A percentile compares a stretch with the other conserved stretches of the same genome.
Conservation (phyloP, 1,140 invertebrate genomes). For the Zaprionus ghesquierei region DNA sequence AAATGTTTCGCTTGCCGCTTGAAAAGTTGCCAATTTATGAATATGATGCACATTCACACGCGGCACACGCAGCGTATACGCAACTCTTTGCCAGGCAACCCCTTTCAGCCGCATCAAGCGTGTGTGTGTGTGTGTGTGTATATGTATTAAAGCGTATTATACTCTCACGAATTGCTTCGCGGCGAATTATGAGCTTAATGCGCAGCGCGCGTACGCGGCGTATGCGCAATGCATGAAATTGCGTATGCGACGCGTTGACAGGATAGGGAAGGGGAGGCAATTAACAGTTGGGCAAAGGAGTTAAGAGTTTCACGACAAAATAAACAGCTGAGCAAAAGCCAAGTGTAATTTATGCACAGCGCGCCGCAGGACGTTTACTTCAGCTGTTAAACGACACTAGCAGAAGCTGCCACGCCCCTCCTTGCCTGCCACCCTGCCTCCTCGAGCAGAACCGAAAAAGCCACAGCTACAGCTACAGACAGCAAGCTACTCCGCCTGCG, state of each 20-base stretch:
- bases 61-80: constrained; percentile 41
- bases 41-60: constrained; percentile 5
- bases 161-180: neutral
- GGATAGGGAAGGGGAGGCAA: too few species aligned
- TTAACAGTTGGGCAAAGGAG: constrained; percentile 1
- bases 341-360: constrained; percentile 12
- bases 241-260: too few species aligned
- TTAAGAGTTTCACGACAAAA: neutral
- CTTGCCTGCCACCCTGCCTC: neutral
- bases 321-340: neutral
- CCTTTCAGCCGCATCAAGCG: constrained; percentile 1
- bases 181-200: neutral
- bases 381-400: constrained; percentile 14
- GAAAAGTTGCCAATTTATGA: constrained; percentile 35
- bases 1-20: constrained; percentile 24
- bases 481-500: constrained; percentile 5
- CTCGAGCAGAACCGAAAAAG: neutral
- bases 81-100: constrained; percentile 11
- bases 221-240: constrained; percentile 12
- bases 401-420: neutral
- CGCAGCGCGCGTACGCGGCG: neutral
- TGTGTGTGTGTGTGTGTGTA: neutral
- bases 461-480: neutral
- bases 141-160: constrained; percentile 1
- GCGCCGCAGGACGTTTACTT: neutral